Conservation (phyloP, 2,113 vertebrate genomes). For the Otis tarda region DNA sequence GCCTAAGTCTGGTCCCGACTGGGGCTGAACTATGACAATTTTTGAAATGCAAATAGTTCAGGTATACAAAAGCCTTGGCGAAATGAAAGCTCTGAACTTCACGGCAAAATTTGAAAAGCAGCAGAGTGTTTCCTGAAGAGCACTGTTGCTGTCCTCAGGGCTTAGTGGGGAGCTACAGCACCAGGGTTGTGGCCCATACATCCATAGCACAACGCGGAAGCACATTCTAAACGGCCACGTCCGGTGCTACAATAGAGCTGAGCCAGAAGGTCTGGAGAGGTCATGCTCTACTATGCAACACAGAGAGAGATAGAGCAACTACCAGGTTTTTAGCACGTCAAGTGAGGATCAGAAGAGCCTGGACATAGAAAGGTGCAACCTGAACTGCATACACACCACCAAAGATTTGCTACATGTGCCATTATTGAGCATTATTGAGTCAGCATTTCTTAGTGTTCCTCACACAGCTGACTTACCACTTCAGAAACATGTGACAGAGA, state of each 20-base stretch:
- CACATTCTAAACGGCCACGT: neutral
- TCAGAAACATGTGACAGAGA: neutral
- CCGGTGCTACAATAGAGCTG: neutral
- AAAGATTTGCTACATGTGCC: neutral
- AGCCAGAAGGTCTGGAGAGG: neutral
- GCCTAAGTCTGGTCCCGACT: too few relatives aligned
- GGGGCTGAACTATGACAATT: neutral
- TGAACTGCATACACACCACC: accelerated
- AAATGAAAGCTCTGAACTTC: neutral
- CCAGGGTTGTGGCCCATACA: neutral
- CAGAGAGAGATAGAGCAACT: neutral
- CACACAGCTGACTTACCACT: neutral
- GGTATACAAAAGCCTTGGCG: neutral
- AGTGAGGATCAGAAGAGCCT: accelerated
- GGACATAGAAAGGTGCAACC: neutral
- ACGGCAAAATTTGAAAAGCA: accelerated
- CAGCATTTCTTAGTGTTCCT: too few relatives aligned
- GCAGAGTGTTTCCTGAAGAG: neutral
- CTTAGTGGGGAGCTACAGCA: neutral
- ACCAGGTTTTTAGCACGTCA: accelerated
- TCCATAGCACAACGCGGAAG: accelerated
- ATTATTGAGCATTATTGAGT: neutral
- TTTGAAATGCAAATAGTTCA: neutral
- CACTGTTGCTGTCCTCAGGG: neutral
- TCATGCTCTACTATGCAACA: accelerated